Evolutionary conservation across 2,888 invertebrate species (phyloP), one percentile per base, ranked within the genome.

Genomic region (Eretmocerus hayati): DNA sequence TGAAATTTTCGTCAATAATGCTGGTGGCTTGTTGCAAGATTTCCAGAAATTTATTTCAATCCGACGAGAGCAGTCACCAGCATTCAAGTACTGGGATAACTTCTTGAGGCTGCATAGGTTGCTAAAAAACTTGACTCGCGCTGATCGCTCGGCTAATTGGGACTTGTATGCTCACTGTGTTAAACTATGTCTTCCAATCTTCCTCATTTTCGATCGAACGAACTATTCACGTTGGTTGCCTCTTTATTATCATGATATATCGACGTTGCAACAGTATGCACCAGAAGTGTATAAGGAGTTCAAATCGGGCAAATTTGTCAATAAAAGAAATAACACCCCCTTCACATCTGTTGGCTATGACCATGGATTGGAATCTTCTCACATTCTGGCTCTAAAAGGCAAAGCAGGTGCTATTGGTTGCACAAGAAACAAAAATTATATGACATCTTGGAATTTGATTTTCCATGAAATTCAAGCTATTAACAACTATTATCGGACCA

Each of bases 361-460:
- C 32, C 48, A 45, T 32, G 42, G 37, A 5, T 22, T 53, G 3
- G 53, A 53, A 39, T 39, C 42, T 23, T 43, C 53, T 3, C 43
- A 50, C 18, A 50, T 50, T 40, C 11, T 40, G 18, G 13, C 38
- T n/a, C 26, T 15, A 31, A 48, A 48, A 42, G 42, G 48, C 21
- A 22, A 4, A 22, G 13, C 16, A 2, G 46, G 46, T 9, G 39
- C 48, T 21, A 50, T 48, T 41, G 48, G 46, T 15, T 31, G 4
- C 19, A 48, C 46, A 6, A 9, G 31, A 45, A 37, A 38, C 31
- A 39, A 45, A 48, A 22, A 40, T 5, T n/a, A 21, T 16, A 23
- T 31, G 2, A 20, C 41, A 5, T 22, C 36, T 18, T 41, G 42
- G 47, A 26, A 47, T 36, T 19, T 47, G 16, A 30, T n/a, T 15